Percentiles rank a stretch among this genome's conserved stretches.
phyloP scores from a whole-genome alignment of 2,797 vertebrate species.

The Eulemur mongoz region DNA sequence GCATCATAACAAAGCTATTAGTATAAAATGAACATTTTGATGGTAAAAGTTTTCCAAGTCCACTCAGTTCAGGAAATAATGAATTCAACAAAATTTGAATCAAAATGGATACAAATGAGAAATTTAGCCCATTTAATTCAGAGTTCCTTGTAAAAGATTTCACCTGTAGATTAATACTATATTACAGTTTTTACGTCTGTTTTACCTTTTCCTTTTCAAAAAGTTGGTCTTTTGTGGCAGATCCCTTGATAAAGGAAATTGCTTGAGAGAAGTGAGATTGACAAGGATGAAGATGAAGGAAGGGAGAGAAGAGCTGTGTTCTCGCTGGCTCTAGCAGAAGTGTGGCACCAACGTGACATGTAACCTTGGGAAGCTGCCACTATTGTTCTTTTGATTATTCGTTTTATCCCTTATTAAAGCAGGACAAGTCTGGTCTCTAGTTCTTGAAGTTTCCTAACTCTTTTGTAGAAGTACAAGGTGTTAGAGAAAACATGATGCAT shows the following conservation, averaged over 20 bases:
- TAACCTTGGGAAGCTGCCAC: neutral
- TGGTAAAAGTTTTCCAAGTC: neutral
- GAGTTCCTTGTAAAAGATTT: neutral
- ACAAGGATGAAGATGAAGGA: neutral
- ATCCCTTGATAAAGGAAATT: neutral
- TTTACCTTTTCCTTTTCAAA: neutral
- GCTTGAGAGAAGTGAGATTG: neutral
- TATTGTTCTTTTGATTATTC: neutral
- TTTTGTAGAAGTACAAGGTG: neutral
- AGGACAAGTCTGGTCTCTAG: neutral
- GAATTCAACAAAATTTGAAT: constrained; percentile 14
- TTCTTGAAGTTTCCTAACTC: neutral
- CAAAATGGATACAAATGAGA: constrained; percentile 38
- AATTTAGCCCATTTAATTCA: neutral
- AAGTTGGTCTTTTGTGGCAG: neutral
- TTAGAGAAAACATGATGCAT: neutral
- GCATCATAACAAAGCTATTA: neutral
- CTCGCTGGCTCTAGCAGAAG: neutral
- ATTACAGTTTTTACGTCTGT: neutral
- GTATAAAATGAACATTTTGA: constrained; percentile 16
- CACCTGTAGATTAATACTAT: neutral
- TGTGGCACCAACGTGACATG: neutral
- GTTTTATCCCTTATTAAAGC: neutral
- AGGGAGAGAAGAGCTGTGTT: no score
- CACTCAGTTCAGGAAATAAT: constrained; percentile 20